phyloP scores from a whole-genome alignment of 2,888 invertebrate genomes.

The Lasioglossum figueresi region DNA sequence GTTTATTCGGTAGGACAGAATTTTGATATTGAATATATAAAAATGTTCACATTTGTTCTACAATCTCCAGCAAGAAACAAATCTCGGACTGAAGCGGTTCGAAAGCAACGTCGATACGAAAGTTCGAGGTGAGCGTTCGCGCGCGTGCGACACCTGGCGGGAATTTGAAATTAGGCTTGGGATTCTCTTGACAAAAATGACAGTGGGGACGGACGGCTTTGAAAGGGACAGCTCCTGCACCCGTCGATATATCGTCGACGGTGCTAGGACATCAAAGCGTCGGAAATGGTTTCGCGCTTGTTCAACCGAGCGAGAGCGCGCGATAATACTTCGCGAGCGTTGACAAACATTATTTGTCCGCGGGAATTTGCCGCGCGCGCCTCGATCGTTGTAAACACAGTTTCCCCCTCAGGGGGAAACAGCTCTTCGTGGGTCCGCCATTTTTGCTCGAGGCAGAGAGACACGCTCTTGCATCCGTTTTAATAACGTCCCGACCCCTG shows the following conservation, averaged over 20 bases:
- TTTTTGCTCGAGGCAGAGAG: background rate
- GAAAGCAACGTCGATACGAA: background rate
- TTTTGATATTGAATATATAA: background rate
- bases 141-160: background rate
- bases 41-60: background rate
- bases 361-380: background rate
- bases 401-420: background rate
- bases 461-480: background rate
- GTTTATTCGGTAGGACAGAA: background rate
- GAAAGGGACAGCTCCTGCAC: slow-evolving; percentile 8
- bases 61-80: background rate
- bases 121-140: background rate
- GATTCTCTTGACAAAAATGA: background rate
- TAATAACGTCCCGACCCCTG: background rate
- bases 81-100: background rate
- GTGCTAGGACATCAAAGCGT: slow-evolving; percentile 29
- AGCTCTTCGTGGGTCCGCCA: background rate
- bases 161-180: background rate
- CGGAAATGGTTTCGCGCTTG: slow-evolving; percentile 38
- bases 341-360: slow-evolving; percentile 37
- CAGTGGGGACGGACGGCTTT: background rate
- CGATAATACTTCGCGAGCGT: slow-evolving; percentile 30
- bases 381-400: background rate
- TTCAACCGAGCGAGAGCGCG: slow-evolving; percentile 10
- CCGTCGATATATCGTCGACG: slow-evolving; percentile 23